These are phyloP conservation scores for Stegophylla sp. DNA, from an alignment of 2,888 invertebrate genomes.

Conservation along the genomic window DNA sequence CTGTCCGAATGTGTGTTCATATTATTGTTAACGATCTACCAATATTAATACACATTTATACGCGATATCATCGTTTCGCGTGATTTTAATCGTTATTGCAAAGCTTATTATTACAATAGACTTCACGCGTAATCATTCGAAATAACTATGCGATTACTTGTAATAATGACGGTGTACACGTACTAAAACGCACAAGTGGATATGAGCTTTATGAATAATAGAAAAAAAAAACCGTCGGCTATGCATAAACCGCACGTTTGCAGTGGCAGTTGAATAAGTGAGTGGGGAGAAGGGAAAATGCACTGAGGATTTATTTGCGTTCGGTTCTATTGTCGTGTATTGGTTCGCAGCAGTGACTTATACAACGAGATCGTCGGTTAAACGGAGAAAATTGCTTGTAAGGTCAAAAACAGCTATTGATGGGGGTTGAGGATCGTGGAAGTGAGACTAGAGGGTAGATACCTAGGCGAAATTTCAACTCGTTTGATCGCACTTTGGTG, in stretches of 20 bases:
- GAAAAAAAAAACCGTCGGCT: conserved; percentile 6
- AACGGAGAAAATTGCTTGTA: conserved; percentile 4
- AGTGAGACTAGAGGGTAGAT: not conserved
- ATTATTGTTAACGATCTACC: not conserved
- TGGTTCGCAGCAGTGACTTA: not conserved
- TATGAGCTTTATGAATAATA: no score
- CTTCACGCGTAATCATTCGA: no score
- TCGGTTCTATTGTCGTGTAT: conserved; percentile 6
- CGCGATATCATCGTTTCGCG: not conserved
- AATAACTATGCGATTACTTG: no score
- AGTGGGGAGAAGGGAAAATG: no score
- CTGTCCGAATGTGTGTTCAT: not conserved
- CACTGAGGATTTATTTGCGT: conserved; percentile 15
- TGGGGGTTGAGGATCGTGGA: not conserved
- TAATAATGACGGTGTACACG: no score
- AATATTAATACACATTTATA: no score
- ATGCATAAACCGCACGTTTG: not conserved
- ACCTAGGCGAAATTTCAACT: not conserved
- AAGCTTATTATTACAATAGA: not conserved
- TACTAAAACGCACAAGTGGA: no score
- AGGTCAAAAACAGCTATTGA: not conserved
- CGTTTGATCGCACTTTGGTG: not conserved
- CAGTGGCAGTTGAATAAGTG: no score
- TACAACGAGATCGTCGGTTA: not conserved
- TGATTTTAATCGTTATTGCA: not conserved